Base-by-base conservation (phyloP, 2,888 invertebrate species). In the Auanema sp. region DNA sequence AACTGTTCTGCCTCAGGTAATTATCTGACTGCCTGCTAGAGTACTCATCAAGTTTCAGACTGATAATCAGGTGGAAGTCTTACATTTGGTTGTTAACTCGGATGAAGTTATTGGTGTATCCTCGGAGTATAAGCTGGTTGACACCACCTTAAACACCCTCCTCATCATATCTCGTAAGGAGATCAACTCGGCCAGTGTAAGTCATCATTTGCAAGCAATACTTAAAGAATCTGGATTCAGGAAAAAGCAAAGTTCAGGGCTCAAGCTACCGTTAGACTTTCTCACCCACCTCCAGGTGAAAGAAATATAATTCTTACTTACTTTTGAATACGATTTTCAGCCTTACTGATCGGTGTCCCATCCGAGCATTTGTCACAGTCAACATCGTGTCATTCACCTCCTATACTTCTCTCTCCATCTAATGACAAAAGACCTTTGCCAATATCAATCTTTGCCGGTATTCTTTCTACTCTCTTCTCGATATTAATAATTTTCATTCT, bases 271-370 rank as follows among this genome's bases (percentile, higher is more conserved):
- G 72, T 78, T n/a, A 75, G 77, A 65, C 59, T 79, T 25, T 71
- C 78, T 10, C 77, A 75, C 65, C 79, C 79, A 10, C 79, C 79
- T 8, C 79, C 79, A 56, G 78, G 78, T 71, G 41, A 24, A 18
- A 54, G 14, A 16, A 53, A 23, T 11, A 6, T 59, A 43, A 49
- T 18, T 23, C 8, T 8, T 11, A 14, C 58, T 14, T 11, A 49
- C 0, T 18, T 44, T 12, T 8, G 24, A 18, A 25, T 24, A 40
- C 23, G 14, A 18, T 8, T 54, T 68, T 58, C 66, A 72, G 80
- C 80, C 2, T 62, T 80, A 6, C 65, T 80, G 23, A 80, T 80
- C 58, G 80, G 80, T 10, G 78, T 80, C 1, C 80, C 79, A 1
- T 77, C 78, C 1, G 80, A 80, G 51, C 69, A 70, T 25, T 40